Evolutionary conservation across 2,888 invertebrate species (phyloP).

Genomic region (Hermaeophaga mercurialis): DNA sequence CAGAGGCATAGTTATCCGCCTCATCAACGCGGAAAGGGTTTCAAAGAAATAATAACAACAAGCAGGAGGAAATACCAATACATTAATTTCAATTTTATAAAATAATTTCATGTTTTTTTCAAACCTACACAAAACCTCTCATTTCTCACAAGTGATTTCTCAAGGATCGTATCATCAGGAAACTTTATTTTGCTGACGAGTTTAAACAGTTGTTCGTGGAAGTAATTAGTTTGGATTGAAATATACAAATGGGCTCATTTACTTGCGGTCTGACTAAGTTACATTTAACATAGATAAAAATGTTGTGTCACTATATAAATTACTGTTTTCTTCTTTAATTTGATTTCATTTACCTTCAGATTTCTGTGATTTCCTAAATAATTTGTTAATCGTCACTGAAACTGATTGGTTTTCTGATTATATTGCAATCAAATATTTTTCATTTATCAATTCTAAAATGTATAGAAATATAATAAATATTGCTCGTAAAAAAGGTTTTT

Average conservation of each 20-base stretch:
- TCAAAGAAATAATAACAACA: not conserved
- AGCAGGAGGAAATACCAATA: conserved; percentile 7
- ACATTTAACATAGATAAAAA: not conserved
- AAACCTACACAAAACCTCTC: conserved; percentile 4
- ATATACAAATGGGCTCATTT: not conserved
- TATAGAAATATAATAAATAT: too few relatives aligned
- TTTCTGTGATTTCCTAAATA: too few relatives aligned
- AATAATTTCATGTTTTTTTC: not conserved
- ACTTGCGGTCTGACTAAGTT: not conserved
- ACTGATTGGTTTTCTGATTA: too few relatives aligned
- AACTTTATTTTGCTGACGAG: conserved; percentile 1
- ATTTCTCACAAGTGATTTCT: too few relatives aligned
- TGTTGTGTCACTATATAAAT: too few relatives aligned
- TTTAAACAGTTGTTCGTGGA: not conserved
- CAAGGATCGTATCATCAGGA: conserved; percentile 5
- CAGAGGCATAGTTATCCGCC: not conserved
- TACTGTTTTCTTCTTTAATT: too few relatives aligned
- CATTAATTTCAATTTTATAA: conserved; percentile 8
- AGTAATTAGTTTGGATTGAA: not conserved
- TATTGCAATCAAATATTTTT: too few relatives aligned
- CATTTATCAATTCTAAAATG: too few relatives aligned
- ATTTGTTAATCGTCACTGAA: too few relatives aligned
- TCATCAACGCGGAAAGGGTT: not conserved
- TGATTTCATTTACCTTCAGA: too few relatives aligned
- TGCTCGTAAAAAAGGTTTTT: too few relatives aligned